These are phyloP conservation scores for Macaria liturata DNA, from an alignment of 2,888 invertebrate species.

Conservation along the genomic window DNA sequence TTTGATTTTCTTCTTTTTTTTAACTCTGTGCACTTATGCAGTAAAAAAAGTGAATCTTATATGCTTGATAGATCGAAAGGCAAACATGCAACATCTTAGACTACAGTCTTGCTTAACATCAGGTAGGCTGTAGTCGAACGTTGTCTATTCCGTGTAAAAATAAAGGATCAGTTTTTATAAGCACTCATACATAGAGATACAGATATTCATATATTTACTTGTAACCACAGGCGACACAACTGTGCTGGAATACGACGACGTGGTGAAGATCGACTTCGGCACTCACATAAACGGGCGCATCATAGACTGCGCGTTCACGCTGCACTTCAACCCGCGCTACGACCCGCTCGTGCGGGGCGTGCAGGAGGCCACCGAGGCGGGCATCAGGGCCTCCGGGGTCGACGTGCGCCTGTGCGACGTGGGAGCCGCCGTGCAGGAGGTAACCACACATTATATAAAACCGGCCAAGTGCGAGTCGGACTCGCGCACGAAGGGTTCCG, in stretches of 20 bases:
- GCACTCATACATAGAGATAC: too few species aligned
- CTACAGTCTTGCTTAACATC: too few species aligned
- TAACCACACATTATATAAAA: slow-evolving; percentile 30
- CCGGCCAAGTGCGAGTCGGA: too few species aligned
- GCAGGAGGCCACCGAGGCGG: slow-evolving; percentile 98
- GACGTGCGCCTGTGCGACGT: slow-evolving; percentile 99
- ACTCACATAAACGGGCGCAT: slow-evolving; percentile 99
- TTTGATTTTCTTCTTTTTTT: too few species aligned
- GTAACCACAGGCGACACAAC: slow-evolving; percentile 89
- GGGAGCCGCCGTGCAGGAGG: slow-evolving; percentile 97
- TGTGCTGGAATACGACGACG: slow-evolving; percentile 96
- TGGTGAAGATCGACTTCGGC: slow-evolving; percentile 99
- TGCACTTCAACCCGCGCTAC: slow-evolving; percentile 98
- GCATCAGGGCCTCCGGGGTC: slow-evolving; percentile 97
- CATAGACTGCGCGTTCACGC: slow-evolving; percentile 99
- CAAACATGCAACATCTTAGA: too few species aligned
- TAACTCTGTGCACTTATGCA: too few species aligned
- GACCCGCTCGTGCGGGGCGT: slow-evolving; percentile 97
- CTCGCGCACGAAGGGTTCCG: too few species aligned
- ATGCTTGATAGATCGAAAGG: too few species aligned
- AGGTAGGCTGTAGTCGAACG: too few species aligned
- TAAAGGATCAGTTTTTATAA: too few species aligned
- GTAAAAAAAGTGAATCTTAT: too few species aligned
- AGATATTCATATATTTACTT: background rate
- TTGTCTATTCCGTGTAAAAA: too few species aligned